Percentiles rank a stretch among this genome's conserved stretches.
Conservation (phyloP, 2,113 vertebrate species). For the Pelvicachromis taeniatus region DNA sequence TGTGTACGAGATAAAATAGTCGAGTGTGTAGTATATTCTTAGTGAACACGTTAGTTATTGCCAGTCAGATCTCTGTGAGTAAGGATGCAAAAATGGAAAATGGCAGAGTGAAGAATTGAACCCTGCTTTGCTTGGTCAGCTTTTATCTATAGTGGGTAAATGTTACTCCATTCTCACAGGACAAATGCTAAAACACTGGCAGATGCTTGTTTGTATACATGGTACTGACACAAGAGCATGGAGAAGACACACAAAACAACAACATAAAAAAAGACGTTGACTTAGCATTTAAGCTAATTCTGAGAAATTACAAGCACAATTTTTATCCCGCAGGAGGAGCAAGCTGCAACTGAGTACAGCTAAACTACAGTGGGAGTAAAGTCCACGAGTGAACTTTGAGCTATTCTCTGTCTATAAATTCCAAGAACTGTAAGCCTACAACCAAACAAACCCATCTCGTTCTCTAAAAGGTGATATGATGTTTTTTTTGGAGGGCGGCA, state of each 20-base stretch:
- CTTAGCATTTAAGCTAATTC: background rate
- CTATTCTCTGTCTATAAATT: background rate
- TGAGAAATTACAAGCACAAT: background rate
- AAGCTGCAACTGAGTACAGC: background rate
- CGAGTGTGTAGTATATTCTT: background rate
- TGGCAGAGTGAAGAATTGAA: background rate
- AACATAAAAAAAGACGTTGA: background rate
- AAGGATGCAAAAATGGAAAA: background rate
- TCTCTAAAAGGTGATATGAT: background rate
- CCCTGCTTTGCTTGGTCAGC: background rate
- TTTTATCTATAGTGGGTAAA: background rate
- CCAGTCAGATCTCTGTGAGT: background rate
- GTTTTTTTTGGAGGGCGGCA: background rate
- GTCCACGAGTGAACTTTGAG: background rate
- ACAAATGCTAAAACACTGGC: background rate
- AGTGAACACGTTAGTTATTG: background rate
- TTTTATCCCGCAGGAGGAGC: background rate
- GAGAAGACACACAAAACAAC: background rate
- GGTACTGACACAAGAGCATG: background rate
- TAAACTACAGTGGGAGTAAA: background rate
- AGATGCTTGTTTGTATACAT: background rate
- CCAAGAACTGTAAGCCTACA: background rate
- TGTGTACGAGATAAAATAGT: background rate
- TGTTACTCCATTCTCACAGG: background rate
- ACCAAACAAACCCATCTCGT: background rate